Conservation (phyloP, 2,113 vertebrate species). For the Hippocampus abdominalis region DNA sequence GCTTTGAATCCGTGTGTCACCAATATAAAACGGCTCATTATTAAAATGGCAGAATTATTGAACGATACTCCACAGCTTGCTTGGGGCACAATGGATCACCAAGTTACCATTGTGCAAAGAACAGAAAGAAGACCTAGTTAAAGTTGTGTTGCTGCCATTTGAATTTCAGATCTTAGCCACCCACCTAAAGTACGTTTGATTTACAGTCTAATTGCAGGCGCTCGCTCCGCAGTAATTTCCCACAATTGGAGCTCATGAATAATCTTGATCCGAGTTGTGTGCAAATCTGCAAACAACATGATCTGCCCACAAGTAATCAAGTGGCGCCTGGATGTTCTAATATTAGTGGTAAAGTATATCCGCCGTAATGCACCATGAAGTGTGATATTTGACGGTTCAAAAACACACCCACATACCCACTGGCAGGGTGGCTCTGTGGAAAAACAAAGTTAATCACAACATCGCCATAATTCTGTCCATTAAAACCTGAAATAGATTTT, state of each 20-base stretch:
- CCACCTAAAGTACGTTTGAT: constrained; percentile 45
- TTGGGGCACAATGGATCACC: constrained; percentile 12
- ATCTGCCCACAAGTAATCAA: constrained; percentile 54
- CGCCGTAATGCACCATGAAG: constrained; percentile 37
- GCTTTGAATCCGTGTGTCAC: background rate
- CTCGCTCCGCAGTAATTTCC: constrained; percentile 46
- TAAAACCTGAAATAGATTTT: constrained; percentile 45
- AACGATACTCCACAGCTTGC: background rate
- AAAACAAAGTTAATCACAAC: constrained; percentile 50
- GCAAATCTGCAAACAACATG: constrained; percentile 57
- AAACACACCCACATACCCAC: constrained; percentile 49
- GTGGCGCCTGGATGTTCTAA: constrained; percentile 41
- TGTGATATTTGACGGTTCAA: constrained; percentile 44
- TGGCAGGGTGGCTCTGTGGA: constrained; percentile 33
- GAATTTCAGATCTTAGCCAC: constrained; percentile 38
- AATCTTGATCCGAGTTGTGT: constrained; percentile 50
- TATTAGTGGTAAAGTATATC: constrained; percentile 38
- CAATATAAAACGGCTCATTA: background rate
- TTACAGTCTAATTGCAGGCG: constrained; percentile 48
- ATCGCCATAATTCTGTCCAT: constrained; percentile 48
- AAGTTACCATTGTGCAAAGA: background rate
- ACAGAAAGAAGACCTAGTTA: constrained; percentile 29
- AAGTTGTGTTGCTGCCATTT: constrained; percentile 28
- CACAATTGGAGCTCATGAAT: constrained; percentile 54
- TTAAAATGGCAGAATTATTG: background rate